A percentile compares a stretch with the other conserved stretches of the same genome.
Conservation (phyloP, 2,113 vertebrate species). For the Limanda limanda region DNA sequence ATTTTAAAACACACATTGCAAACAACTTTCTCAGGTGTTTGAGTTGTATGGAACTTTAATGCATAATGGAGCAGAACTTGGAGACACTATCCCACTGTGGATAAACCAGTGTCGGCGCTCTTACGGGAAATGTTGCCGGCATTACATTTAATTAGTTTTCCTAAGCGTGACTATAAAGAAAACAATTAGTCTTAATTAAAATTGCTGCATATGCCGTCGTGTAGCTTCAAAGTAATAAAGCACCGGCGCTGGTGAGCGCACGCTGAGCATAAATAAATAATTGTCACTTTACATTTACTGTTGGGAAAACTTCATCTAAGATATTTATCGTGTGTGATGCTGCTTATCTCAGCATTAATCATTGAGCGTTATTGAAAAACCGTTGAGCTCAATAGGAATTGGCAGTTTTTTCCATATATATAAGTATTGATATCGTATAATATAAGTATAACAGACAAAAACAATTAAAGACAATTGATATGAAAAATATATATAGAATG, state of each 20-base stretch:
- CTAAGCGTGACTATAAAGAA: slow-evolving; percentile 71
- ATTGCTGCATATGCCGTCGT: slow-evolving; percentile 50
- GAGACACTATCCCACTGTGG: slow-evolving; percentile 53
- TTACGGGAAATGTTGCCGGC: slow-evolving; percentile 74
- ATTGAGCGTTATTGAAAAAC: slow-evolving; percentile 40
- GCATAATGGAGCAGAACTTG: slow-evolving; percentile 61
- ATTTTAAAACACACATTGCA: not conserved
- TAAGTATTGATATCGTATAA: too few relatives aligned
- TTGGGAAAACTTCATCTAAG: slow-evolving; percentile 28
- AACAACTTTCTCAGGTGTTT: slow-evolving; percentile 15
- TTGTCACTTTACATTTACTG: slow-evolving; percentile 64
- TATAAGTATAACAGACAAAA: too few relatives aligned
- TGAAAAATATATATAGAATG: too few relatives aligned
- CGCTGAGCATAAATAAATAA: slow-evolving; percentile 70
- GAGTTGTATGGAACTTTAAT: slow-evolving; percentile 55
- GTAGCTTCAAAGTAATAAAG: slow-evolving; percentile 75
- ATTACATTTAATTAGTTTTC: slow-evolving; percentile 79
- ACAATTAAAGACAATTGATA: too few relatives aligned
- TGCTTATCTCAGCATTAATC: slow-evolving; percentile 52
- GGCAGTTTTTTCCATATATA: too few relatives aligned
- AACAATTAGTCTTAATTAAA: slow-evolving; percentile 84
- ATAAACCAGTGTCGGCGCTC: slow-evolving; percentile 56
- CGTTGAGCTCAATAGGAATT: not conserved
- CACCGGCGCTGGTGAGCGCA: slow-evolving; percentile 14
- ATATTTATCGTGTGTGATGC: slow-evolving; percentile 48